Conservation (phyloP, 2,113 vertebrate species). For the Psephotus haematonotus region DNA sequence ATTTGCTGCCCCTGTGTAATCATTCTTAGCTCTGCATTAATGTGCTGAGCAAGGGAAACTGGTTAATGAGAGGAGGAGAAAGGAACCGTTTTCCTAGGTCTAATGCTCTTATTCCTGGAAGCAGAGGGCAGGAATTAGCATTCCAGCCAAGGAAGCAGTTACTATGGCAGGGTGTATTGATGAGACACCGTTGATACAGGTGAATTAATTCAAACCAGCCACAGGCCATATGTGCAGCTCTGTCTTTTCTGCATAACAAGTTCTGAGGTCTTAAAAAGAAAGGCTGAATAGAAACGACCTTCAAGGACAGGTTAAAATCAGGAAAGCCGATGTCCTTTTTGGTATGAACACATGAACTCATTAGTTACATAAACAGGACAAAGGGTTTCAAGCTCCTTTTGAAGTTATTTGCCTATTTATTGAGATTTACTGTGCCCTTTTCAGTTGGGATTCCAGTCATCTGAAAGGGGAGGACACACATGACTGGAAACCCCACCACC, state of each 20-base stretch:
- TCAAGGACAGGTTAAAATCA: slow-evolving; percentile 4
- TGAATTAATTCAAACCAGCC: slow-evolving; percentile 45
- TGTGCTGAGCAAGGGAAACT: slow-evolving; percentile 50
- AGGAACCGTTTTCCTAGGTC: neutral
- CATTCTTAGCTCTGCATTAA: neutral
- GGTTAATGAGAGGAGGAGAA: slow-evolving; percentile 39
- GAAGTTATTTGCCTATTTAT: slow-evolving; percentile 21
- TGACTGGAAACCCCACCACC: neutral
- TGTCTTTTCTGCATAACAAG: slow-evolving; percentile 10
- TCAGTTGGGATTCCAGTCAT: neutral
- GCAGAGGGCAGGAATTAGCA: slow-evolving; percentile 47
- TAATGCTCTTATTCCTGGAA: slow-evolving; percentile 49
- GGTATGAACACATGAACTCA: neutral
- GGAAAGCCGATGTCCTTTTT: neutral
- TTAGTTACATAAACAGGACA: neutral
- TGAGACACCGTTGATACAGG: slow-evolving; percentile 16
- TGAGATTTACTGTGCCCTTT: neutral
- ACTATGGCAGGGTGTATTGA: slow-evolving; percentile 10
- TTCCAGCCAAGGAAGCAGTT: slow-evolving; percentile 41
- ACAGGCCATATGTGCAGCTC: slow-evolving; percentile 10
- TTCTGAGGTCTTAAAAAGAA: neutral
- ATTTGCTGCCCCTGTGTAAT: neutral
- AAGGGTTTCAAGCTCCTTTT: slow-evolving; percentile 13
- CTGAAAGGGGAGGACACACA: neutral
- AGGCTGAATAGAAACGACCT: neutral